phyloP scores from a whole-genome alignment of 2,113 vertebrate genomes.

The Campylomormyrus numenius region DNA sequence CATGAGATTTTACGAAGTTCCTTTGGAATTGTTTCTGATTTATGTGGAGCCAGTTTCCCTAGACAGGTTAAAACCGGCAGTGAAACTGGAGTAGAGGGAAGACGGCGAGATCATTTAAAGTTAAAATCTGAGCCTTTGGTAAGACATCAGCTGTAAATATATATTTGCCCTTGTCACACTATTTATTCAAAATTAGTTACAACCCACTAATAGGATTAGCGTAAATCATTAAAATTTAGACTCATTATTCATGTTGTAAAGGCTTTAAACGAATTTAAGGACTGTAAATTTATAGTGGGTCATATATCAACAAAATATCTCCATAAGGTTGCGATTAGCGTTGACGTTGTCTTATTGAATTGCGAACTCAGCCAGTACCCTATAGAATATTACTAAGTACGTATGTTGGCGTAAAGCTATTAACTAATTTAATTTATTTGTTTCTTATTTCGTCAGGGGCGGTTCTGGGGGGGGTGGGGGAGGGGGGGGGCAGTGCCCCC shows the following conservation, averaged over 20 bases:
- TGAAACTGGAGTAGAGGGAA: conserved; percentile 63
- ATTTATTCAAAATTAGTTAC: conserved; percentile 47
- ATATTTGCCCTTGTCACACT: conserved; percentile 52
- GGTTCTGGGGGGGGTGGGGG: neutral
- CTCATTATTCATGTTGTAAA: neutral
- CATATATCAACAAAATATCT: neutral
- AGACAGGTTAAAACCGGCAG: conserved; percentile 63
- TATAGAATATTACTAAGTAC: neutral
- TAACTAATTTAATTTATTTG: neutral
- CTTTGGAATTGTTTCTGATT: conserved; percentile 68
- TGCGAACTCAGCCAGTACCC: neutral
- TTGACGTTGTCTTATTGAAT: neutral
- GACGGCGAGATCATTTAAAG: conserved; percentile 49
- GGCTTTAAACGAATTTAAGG: neutral
- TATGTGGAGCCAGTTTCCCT: conserved; percentile 58
- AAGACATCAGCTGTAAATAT: conserved; percentile 41
- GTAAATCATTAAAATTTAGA: conserved; percentile 59
- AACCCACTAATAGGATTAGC: conserved; percentile 49
- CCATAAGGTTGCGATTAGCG: neutral
- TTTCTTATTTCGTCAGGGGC: neutral
- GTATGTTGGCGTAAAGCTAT: neutral
- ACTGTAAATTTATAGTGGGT: neutral
- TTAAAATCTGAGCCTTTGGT: conserved; percentile 55
- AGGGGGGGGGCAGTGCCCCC: neutral
- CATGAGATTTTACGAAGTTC: conserved; percentile 46